Base-by-base conservation (phyloP, 1,140 invertebrate genomes). In the Drosophila ficusphila region DNA sequence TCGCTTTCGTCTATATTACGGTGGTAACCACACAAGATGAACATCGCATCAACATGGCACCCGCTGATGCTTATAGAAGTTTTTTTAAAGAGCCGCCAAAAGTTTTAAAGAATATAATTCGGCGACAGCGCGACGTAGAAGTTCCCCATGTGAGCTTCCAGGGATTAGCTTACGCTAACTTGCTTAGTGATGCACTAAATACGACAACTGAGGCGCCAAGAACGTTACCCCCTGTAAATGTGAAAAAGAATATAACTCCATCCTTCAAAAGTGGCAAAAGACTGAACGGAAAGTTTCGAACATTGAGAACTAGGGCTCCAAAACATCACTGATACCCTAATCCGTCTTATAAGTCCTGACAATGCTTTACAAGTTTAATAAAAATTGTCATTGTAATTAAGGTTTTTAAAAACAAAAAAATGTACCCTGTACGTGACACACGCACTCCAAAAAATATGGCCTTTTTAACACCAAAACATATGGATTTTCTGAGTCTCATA, bases 141-240 rank as follows among this genome's bases (percentile, higher is more conserved):
- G 53, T 78, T 12, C 75, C 76, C 2, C 34, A 60, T 25, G 31
- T 78, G 19, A 74, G 19, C 7, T 65, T 79, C 25, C 34, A 42
- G 7, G 52, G 67, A 0, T 3, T n/a, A 11, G 49, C 53, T 4
- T 74, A 65, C 11, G 49, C 60, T 12, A 14, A 3, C 1, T 33
- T 74, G 9, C 48, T 62, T 0, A 46, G 25, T 3, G 34, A 74
- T 12, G 53, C 54, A 0, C 29, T 77, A 2, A 54, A 8, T 34
- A 61, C 46, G n/a, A 53, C 51, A 0, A 42, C 53, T n/a, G 33
- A 46, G 7, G 19, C 39, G 8, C 0, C 29, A 7, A 56, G 23
- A 11, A 38, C 38, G n/a, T 33, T 7, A 9, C 14, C 25, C 4
- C 39, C 25, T 5, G 2, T 18, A 7, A 2, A 4, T n/a, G 9